A percentile compares a stretch with the other conserved stretches of the same genome.
These are phyloP conservation scores for Elanoides forficatus DNA, from an alignment of 2,113 vertebrate genomes.

Conservation along the genomic window DNA sequence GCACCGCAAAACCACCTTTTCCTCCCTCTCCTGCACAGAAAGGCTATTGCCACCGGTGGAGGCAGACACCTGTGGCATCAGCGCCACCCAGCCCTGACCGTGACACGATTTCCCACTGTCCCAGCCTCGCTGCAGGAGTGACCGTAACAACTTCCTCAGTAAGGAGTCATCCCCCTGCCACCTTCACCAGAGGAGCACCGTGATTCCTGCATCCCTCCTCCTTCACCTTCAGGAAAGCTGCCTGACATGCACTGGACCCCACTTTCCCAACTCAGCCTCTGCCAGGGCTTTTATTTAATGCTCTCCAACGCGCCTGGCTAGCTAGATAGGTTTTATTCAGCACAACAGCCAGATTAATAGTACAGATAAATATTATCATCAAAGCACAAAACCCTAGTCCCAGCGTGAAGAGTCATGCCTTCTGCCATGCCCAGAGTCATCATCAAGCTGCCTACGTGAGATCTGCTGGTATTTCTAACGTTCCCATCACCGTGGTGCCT, in stretches of 20 bases:
- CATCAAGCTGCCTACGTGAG: conserved; percentile 45
- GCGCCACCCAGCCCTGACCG: rapidly evolving
- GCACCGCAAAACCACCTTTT: background rate
- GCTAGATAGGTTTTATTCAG: conserved; percentile 34
- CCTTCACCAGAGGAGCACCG: background rate
- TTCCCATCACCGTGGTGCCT: conserved; percentile 22
- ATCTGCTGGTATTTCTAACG: conserved; percentile 41
- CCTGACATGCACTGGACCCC: background rate
- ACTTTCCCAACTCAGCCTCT: background rate
- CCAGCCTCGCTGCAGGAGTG: background rate
- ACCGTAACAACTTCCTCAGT: background rate
- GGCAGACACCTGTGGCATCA: conserved; percentile 32
- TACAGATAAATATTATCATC: conserved; percentile 40
- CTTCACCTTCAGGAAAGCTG: background rate
- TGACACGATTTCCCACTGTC: background rate
- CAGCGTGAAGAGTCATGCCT: background rate
- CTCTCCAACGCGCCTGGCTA: background rate
- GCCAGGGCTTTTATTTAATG: conserved; percentile 20
- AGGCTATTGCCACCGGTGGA: background rate
- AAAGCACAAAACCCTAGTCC: conserved; percentile 5
- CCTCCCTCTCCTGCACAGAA: background rate
- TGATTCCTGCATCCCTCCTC: background rate
- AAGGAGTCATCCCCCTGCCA: background rate
- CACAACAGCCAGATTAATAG: background rate
- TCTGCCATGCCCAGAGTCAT: conserved; percentile 4